A percentile compares a stretch with the other conserved stretches of the same genome.
These are phyloP conservation scores for Henricia sp. DNA, from an alignment of 53 echinoderm and acorn worm genomes.

Conservation along the genomic window DNA sequence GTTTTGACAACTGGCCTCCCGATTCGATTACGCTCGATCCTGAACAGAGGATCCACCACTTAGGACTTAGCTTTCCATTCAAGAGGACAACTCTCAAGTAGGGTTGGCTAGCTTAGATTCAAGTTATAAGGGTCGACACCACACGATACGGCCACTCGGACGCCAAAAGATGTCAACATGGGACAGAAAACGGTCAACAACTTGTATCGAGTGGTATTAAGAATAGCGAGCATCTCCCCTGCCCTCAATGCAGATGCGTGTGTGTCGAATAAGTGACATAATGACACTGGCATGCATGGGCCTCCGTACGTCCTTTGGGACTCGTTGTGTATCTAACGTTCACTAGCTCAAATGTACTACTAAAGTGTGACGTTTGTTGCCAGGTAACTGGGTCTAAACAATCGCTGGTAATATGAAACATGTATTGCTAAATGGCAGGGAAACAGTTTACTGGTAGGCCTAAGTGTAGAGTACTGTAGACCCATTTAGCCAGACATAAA, in stretches of 20 bases:
- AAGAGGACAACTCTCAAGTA: conserved; percentile 8
- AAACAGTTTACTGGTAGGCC: too few species aligned
- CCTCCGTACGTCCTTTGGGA: too few species aligned
- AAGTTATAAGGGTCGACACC: neutral
- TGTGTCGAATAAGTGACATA: too few species aligned
- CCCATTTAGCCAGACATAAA: too few species aligned
- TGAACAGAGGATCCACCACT: conserved; percentile 18
- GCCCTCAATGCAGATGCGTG: neutral
- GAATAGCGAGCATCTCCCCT: neutral
- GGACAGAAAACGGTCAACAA: neutral
- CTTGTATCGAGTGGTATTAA: neutral
- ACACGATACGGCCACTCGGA: conserved; percentile 3
- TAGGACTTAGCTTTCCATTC: neutral
- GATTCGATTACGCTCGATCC: conserved; percentile 41
- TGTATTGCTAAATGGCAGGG: too few species aligned
- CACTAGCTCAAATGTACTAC: too few species aligned
- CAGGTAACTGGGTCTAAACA: too few species aligned
- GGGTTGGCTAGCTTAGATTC: neutral
- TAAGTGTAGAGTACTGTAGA: too few species aligned
- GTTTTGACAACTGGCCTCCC: conserved; percentile 49
- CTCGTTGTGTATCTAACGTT: too few species aligned
- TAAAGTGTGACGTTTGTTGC: too few species aligned
- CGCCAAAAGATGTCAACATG: neutral
- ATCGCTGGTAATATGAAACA: too few species aligned
- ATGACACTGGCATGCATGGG: too few species aligned